Evolutionary conservation across 2,888 invertebrate genomes (phyloP).

Genomic region (Pammene aurita): DNA sequence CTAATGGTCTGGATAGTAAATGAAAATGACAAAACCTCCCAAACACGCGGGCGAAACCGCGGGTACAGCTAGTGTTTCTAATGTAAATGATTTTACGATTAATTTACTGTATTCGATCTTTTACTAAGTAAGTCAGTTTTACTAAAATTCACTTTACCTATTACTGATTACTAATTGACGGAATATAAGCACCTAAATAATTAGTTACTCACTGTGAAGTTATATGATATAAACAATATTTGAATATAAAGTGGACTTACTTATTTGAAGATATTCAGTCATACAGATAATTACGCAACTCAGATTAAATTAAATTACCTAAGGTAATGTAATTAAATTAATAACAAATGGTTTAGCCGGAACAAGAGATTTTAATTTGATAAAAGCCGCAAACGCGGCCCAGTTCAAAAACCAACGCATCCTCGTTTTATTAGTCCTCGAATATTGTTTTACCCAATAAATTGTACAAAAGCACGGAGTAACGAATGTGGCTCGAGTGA

Average conservation of each 20-base stretch:
- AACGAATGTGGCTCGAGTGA: constrained; percentile 40
- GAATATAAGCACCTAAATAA: too few species aligned
- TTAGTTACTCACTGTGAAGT: too few species aligned
- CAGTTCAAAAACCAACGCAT: constrained; percentile 12
- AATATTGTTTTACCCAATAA: constrained; percentile 20
- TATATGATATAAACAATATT: neutral
- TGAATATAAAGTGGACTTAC: neutral
- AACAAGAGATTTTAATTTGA: constrained; percentile 16
- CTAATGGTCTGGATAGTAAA: too few species aligned
- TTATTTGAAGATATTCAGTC: too few species aligned
- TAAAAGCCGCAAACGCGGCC: constrained; percentile 7
- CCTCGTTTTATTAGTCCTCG: constrained; percentile 19
- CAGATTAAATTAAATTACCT: neutral
- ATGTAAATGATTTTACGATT: too few species aligned
- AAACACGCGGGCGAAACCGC: too few species aligned
- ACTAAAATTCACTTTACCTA: too few species aligned
- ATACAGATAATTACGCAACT: neutral
- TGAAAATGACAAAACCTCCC: too few species aligned
- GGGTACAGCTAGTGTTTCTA: too few species aligned
- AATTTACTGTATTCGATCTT: too few species aligned
- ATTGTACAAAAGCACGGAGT: constrained; percentile 8
- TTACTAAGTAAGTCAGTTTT: too few species aligned
- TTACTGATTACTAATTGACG: too few species aligned
- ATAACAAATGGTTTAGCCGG: constrained; percentile 6
- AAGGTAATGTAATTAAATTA: constrained; percentile 10